Evolutionary conservation across 2,113 vertebrate genomes (phyloP).

Genomic region (Nothoprocta pentlandii): DNA sequence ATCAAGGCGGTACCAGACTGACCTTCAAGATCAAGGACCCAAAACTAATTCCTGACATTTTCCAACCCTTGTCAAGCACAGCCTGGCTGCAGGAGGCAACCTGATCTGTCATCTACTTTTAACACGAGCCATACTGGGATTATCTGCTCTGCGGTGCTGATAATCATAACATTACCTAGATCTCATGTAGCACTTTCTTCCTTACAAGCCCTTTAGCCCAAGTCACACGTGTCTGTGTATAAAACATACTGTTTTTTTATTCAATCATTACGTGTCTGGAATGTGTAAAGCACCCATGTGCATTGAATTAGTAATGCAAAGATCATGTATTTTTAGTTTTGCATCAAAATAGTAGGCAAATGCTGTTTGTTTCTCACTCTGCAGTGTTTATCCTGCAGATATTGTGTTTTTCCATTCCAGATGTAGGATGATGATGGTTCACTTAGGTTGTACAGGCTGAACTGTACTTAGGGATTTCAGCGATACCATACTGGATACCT

Average conservation of each 20-base stretch:
- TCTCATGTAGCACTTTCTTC: not conserved
- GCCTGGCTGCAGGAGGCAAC: not conserved
- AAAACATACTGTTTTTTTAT: not conserved
- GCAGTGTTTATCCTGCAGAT: not conserved
- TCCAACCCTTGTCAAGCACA: not conserved
- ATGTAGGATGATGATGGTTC: not conserved
- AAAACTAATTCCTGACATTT: not conserved
- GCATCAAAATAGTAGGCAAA: not conserved
- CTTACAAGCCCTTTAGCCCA: not conserved
- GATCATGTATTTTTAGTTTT: not conserved
- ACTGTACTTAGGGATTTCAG: not conserved
- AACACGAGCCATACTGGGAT: not conserved
- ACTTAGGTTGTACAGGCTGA: not conserved
- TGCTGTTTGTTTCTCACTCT: not conserved
- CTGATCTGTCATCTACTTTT: not conserved
- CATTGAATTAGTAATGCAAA: not conserved
- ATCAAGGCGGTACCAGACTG: not conserved
- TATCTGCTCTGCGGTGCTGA: not conserved
- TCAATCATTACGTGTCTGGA: not conserved
- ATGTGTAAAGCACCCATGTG: not conserved
- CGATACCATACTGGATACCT: not conserved
- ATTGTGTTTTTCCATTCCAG: not conserved
- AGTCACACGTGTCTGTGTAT: not conserved
- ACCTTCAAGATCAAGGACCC: not conserved
- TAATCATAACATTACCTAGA: not conserved